Evolutionary conservation across 2,888 invertebrate species (phyloP).

Genomic region (Margaritifera margaritifera): DNA sequence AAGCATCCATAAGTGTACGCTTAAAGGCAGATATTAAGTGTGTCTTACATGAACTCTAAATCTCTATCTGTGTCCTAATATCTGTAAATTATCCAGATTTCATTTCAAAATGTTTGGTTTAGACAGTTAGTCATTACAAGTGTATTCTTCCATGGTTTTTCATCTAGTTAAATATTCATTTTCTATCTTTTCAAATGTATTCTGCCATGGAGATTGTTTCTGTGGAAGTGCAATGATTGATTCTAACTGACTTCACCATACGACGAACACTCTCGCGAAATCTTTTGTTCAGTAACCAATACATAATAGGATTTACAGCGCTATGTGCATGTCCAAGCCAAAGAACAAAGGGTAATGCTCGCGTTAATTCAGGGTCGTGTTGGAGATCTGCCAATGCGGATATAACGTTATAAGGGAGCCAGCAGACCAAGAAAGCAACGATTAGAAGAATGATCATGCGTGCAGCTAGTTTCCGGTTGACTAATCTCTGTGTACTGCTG

Average conservation of each 20-base stretch:
- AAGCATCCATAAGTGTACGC: no score
- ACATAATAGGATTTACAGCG: conserved; percentile 85
- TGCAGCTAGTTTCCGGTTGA: conserved; percentile 82
- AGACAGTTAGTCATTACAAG: no score
- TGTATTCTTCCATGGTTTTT: no score
- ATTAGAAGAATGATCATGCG: conserved; percentile 81
- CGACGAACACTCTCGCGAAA: conserved; percentile 52
- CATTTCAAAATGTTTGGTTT: no score
- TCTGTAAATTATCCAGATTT: no score
- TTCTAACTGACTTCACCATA: conserved; percentile 33
- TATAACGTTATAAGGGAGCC: conserved; percentile 84
- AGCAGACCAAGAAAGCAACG: conserved; percentile 84
- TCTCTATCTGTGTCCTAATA: no score
- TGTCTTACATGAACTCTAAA: no score
- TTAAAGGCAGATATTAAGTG: no score
- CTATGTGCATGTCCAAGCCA: conserved; percentile 85
- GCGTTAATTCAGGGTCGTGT: conserved; percentile 44
- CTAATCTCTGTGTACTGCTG: conserved; percentile 73
- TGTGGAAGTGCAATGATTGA: conserved; percentile 16
- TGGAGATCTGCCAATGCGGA: conserved; percentile 75
- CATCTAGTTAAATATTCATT: no score
- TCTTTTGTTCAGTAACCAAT: conserved; percentile 82
- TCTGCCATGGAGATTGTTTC: no score
- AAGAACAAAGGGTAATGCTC: conserved; percentile 75
- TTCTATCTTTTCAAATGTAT: no score